A percentile compares a stretch with the other conserved stretches of the same genome.
These are phyloP conservation scores for Corynorhinus townsendii DNA, from an alignment of 2,113 vertebrate species.

Conservation along the genomic window DNA sequence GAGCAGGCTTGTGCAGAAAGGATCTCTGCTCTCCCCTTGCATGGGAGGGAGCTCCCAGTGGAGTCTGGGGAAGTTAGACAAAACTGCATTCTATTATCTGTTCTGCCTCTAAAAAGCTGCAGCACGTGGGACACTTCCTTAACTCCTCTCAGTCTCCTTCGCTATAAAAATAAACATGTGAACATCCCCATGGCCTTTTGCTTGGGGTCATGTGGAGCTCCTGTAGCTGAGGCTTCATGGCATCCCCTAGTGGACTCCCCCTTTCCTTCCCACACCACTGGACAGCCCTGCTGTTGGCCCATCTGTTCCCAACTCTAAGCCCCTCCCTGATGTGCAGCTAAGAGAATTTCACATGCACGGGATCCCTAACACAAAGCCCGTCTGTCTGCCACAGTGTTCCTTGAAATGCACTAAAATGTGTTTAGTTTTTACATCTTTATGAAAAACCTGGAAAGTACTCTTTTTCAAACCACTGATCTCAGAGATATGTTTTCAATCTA, in stretches of 20 bases:
- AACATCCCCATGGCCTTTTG: background rate
- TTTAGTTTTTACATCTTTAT: background rate
- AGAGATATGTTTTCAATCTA: background rate
- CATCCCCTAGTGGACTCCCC: background rate
- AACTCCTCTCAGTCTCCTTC: background rate
- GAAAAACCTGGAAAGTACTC: background rate
- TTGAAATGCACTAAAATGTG: background rate
- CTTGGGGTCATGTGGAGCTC: background rate
- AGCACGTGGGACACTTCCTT: background rate
- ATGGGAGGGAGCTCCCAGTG: background rate
- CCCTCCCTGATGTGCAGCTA: background rate
- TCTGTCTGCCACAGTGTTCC: background rate
- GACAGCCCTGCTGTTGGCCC: background rate
- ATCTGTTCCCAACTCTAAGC: background rate
- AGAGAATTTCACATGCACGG: background rate
- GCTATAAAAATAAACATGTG: background rate
- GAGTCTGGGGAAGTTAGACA: background rate
- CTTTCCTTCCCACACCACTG: background rate
- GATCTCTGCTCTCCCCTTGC: background rate
- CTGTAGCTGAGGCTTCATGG: accelerated
- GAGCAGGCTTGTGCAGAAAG: background rate
- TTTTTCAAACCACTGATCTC: background rate
- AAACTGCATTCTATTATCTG: background rate
- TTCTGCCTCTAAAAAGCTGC: background rate
- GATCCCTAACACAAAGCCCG: background rate